A percentile compares a stretch with the other conserved stretches of the same genome.
phyloP scores from a whole-genome alignment of 2,113 vertebrate genomes.

The Strix aluco region DNA sequence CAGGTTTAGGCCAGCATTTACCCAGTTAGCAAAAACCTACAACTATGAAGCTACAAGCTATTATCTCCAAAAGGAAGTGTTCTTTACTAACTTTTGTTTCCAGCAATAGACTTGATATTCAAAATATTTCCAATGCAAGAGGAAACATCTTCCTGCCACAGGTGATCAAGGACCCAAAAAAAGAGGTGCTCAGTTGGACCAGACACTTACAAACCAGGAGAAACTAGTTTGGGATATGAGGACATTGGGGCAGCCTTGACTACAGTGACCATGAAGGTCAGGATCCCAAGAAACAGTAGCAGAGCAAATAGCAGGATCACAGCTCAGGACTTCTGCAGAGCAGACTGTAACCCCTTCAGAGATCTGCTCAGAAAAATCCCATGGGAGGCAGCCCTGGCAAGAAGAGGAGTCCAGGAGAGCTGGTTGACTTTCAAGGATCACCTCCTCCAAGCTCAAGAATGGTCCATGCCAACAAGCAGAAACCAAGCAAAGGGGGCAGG shows the following conservation, averaged over 20 bases:
- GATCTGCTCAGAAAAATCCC: not conserved
- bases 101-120: not conserved
- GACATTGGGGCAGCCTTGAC: not conserved
- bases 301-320: not conserved
- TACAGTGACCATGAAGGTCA: not conserved
- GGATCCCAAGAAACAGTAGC: not conserved
- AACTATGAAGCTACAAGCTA: not conserved
- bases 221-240: accelerated
- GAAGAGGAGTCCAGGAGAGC: not conserved
- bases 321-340: not conserved
- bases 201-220: not conserved
- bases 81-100: not conserved
- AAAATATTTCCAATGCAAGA: not conserved
- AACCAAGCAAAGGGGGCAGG: not conserved
- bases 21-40: not conserved
- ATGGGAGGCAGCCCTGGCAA: too few species aligned
- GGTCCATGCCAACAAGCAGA: not conserved
- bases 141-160: not conserved
- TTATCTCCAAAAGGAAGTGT: not conserved
- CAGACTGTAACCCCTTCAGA: not conserved
- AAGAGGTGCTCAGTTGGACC: not conserved
- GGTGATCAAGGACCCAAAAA: not conserved
- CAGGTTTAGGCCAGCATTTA: not conserved
- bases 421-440: not conserved
- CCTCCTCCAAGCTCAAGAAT: not conserved